Base-by-base conservation (phyloP, 1,140 invertebrate genomes). In the Drosophila pandora region DNA sequence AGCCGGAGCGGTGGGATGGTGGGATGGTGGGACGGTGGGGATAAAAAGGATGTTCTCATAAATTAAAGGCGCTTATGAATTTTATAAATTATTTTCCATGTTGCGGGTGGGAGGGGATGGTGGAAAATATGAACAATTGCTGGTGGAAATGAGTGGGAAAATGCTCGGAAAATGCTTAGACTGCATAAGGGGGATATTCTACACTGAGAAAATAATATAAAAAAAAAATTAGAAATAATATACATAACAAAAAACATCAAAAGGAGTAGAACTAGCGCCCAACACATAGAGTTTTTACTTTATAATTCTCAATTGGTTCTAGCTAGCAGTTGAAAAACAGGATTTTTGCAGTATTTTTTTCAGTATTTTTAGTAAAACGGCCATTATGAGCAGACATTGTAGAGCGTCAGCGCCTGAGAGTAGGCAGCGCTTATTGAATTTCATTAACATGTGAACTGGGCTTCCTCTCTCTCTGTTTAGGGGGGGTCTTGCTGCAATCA, bases 21-120 rank as follows among this genome's bases (percentile, higher is more conserved):
- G 22, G 22, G 30, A 5, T 0, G 28, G 3, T 0, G 2, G 37
- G 17, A 17, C 17, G 17, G 0, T 17, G 21, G 34, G 13, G 34
- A 12, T 37, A 37, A 12, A 43, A 43, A 73, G 47, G 59, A 69
- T 56, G 54, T 87, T 72, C 68, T 59, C 82, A 87, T 85, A 85
- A 85, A 85, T 85, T 85, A 85, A 85, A 81, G 70, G 78, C 82
- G 82, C 82, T 85, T 85, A 85, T 87, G 82, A 87, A 87, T 87
- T 87, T 88, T 79, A 88, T 87, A 76, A 87, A 87, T 87, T 88
- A 87, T 82, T 82, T 88, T 63, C 62, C 73, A 76, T 76, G 73
- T 76, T 68, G 55, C 45, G 62, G 62, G 30, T 30, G 10, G 41
- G 10, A 6, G 0, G 13, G 13, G 37, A 4, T 2, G 37, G 34